These are phyloP conservation scores for Eupithecia dodoneata DNA, from an alignment of 2,888 invertebrate genomes.

Conservation along the genomic window DNA sequence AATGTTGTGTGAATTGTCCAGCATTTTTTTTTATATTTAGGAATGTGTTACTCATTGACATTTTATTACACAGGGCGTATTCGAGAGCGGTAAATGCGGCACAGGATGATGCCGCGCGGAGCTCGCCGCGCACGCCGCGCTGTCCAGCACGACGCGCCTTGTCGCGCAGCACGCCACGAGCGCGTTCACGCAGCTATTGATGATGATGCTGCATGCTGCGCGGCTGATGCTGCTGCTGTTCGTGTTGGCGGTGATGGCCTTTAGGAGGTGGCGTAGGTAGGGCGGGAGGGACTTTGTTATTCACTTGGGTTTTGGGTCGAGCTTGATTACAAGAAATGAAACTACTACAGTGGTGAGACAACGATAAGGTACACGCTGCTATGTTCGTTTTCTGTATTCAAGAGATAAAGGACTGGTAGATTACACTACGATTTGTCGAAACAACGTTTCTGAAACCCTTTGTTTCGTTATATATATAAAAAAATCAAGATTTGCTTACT, in stretches of 20 bases:
- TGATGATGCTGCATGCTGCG: slow-evolving; percentile 47
- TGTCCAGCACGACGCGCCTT: slow-evolving; percentile 46
- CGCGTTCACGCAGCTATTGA: slow-evolving; percentile 57
- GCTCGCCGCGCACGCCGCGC: slow-evolving; percentile 64
- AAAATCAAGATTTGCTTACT: no score
- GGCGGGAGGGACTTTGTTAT: not conserved
- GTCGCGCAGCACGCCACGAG: slow-evolving; percentile 50
- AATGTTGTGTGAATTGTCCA: no score
- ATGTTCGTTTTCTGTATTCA: not conserved
- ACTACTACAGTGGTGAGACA: not conserved
- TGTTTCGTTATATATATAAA: no score
- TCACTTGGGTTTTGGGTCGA: not conserved
- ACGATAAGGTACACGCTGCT: not conserved
- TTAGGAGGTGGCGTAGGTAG: slow-evolving; percentile 20
- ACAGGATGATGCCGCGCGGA: slow-evolving; percentile 85
- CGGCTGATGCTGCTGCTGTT: slow-evolving; percentile 58
- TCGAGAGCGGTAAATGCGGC: slow-evolving; percentile 94
- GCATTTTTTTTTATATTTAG: no score
- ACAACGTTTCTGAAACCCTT: not conserved
- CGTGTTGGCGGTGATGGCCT: slow-evolving; percentile 42
- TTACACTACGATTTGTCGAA: not conserved
- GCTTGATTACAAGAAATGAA: not conserved
- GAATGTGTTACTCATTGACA: no score
- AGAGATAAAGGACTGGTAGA: not conserved
- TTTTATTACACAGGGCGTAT: slow-evolving; percentile 85